phyloP scores from a whole-genome alignment of 2,797 vertebrate species.

The Pseudocheirus occidentalis region DNA sequence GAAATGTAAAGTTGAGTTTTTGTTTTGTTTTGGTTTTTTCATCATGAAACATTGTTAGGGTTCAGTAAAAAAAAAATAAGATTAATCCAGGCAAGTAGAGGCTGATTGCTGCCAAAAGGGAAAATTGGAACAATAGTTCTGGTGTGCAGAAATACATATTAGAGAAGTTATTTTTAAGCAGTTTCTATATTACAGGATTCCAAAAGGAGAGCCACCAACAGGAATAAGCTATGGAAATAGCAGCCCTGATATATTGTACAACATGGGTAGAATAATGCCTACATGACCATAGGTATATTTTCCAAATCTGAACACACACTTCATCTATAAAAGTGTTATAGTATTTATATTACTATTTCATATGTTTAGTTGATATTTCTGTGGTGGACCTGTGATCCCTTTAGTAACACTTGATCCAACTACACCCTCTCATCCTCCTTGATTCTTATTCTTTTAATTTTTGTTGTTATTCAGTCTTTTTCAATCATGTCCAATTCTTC shows the following conservation, averaged over 20 bases:
- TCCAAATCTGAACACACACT: background rate
- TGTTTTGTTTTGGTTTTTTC: constrained; percentile 1
- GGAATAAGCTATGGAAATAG: background rate
- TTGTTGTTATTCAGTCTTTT: background rate
- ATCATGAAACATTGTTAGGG: background rate
- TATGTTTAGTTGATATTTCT: background rate
- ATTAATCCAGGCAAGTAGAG: background rate
- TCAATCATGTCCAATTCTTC: background rate
- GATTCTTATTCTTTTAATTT: background rate
- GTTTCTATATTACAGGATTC: background rate
- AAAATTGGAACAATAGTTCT: background rate
- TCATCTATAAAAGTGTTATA: background rate
- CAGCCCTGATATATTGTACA: background rate
- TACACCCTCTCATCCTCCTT: background rate
- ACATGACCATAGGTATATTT: background rate
- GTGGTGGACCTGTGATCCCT: background rate
- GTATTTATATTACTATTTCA: background rate
- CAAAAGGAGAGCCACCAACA: background rate
- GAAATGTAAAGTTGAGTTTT: constrained; percentile 5
- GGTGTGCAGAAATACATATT: fast-evolving
- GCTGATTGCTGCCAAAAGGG: too few relatives aligned
- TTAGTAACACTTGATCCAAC: background rate
- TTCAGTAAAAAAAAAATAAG: background rate
- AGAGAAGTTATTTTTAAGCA: background rate
- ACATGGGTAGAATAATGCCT: background rate